Conservation (phyloP, 1,140 invertebrate genomes). For the Microplitis mediator region DNA sequence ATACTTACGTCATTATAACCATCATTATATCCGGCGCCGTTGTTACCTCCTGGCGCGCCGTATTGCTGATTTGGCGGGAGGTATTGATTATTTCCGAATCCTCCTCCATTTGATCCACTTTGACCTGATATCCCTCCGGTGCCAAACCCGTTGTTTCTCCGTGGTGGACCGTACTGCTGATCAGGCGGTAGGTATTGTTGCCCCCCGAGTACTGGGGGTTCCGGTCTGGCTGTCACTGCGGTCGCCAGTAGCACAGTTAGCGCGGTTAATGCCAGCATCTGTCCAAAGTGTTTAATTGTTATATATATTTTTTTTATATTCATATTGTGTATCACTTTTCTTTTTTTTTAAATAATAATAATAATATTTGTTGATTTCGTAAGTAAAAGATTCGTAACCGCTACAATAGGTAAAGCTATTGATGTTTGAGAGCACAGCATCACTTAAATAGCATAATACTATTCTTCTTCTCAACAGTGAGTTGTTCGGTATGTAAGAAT, state of each 20-base stretch:
- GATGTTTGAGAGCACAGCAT: background rate
- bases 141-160: constrained; percentile 21
- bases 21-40: constrained; percentile 46
- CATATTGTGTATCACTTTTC: no score
- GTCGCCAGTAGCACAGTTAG: constrained; percentile 38
- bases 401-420: no score
- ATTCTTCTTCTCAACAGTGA: no score
- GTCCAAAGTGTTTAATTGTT: no score
- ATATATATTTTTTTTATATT: no score
- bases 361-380: no score
- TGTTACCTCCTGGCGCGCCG: constrained; percentile 44
- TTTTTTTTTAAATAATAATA: no score
- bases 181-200: constrained; percentile 63
- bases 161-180: constrained; percentile 44
- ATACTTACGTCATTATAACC: constrained; percentile 55
- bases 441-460: no score
- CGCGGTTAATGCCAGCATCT: constrained; percentile 40
- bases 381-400: no score
- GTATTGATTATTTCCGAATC: constrained; percentile 54
- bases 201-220: constrained; percentile 51
- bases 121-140: constrained; percentile 9
- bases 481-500: background rate
- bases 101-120: constrained; percentile 24
- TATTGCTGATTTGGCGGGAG: constrained; percentile 62
- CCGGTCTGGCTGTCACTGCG: constrained; percentile 39